Conservation (phyloP, 2,113 vertebrate genomes). For the Microcebus griseorufus region DNA sequence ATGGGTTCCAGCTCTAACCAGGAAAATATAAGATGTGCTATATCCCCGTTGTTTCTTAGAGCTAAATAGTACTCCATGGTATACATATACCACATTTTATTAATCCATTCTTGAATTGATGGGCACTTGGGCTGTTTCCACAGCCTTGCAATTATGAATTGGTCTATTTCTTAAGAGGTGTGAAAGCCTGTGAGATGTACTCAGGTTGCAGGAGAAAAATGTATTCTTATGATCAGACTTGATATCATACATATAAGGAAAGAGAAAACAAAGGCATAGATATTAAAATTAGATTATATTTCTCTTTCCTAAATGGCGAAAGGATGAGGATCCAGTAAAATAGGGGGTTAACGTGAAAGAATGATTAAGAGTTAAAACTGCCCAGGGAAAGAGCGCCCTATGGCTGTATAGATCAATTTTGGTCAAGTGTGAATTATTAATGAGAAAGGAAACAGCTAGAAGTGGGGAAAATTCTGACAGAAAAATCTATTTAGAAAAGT, state of each 20-base stretch:
- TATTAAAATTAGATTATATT: neutral
- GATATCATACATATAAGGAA: neutral
- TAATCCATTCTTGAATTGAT: no score
- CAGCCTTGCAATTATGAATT: no score
- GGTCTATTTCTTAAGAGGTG: neutral
- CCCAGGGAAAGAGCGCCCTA: neutral
- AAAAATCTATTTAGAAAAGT: conserved; percentile 10
- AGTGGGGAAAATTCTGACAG: neutral
- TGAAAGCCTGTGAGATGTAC: neutral
- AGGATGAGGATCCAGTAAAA: neutral
- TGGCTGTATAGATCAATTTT: neutral
- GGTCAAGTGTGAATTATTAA: neutral
- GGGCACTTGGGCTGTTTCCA: no score
- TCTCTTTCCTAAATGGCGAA: neutral
- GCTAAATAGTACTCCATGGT: no score
- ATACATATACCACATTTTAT: no score
- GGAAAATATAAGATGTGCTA: no score
- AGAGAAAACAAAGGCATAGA: neutral
- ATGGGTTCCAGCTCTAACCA: no score
- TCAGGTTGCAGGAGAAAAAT: neutral
- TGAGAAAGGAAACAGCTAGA: neutral
- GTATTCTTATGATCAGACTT: neutral
- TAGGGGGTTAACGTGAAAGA: neutral
- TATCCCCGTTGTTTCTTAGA: no score
- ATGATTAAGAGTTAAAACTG: neutral